Evolutionary conservation across 53 echinoderm and acorn worm species (phyloP).

Genomic region (Hippasteria phrygiana): DNA sequence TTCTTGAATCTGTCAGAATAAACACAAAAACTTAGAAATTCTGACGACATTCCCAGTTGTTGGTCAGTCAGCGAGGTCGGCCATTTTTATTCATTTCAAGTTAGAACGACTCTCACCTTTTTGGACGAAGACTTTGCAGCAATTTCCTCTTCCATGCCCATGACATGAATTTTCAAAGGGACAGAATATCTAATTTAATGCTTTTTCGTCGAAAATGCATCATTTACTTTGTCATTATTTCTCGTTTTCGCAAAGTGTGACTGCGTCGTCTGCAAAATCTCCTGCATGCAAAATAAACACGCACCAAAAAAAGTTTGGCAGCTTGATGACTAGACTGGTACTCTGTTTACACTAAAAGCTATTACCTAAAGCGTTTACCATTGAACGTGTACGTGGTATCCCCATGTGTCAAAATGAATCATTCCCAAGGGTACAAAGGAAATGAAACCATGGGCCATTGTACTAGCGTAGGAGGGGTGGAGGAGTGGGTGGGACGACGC

Average conservation of each 20-base stretch:
- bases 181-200: neutral
- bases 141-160: conserved; percentile 62
- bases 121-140: conserved; percentile 47
- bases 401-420: conserved; percentile 34
- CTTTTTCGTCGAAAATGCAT: neutral
- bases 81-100: conserved; percentile 40
- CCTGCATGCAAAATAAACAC: neutral
- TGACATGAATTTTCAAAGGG: conserved; percentile 20
- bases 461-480: neutral
- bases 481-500: no score
- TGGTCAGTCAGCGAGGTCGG: neutral
- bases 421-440: neutral
- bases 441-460: neutral
- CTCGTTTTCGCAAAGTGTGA: neutral
- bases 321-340: conserved; percentile 21
- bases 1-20: neutral
- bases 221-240: neutral
- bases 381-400: neutral
- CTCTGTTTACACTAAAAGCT: neutral
- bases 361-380: neutral
- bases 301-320: neutral
- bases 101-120: conserved; percentile 17
- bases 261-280: conserved; percentile 44
- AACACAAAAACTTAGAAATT: neutral
- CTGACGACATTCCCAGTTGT: neutral